A percentile compares a stretch with the other conserved stretches of the same genome.
Conservation (phyloP, 2,888 invertebrate genomes). For the Altica lythri region DNA sequence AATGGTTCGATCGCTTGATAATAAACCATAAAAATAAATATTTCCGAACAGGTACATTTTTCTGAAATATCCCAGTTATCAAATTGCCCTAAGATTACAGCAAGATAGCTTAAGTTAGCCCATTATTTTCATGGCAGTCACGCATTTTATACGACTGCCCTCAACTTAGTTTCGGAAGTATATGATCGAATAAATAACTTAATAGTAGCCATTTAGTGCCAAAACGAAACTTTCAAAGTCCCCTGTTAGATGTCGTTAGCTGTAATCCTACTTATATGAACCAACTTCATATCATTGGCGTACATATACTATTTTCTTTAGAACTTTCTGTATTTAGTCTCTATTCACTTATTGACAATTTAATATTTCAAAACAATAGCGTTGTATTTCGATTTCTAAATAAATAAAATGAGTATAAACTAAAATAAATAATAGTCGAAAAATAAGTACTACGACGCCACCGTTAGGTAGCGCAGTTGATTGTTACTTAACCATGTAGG, state of each 20-base stretch:
- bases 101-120: conserved; percentile 5
- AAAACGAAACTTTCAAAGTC: conserved; percentile 38
- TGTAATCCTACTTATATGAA: conserved; percentile 47
- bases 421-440: too few species aligned
- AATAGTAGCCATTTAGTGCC: conserved; percentile 36
- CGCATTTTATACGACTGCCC: conserved; percentile 14
- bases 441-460: too few species aligned
- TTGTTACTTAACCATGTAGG: too few species aligned
- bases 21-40: conserved; percentile 5
- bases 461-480: too few species aligned
- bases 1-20: conserved; percentile 13
- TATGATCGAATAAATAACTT: conserved; percentile 39
- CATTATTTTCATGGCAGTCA: conserved; percentile 11
- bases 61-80: conserved; percentile 8
- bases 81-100: conserved; percentile 7
- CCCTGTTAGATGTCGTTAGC: conserved; percentile 46
- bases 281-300: conserved; percentile 18
- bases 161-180: conserved; percentile 19
- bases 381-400: too few species aligned
- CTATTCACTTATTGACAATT: too few species aligned
- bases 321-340: too few species aligned
- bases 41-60: conserved; percentile 7
- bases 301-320: too few species aligned
- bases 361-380: too few species aligned
- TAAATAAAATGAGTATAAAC: too few species aligned